Evolutionary conservation across 2,797 vertebrate species (phyloP).

Genomic region (Phalanger gymnotis): DNA sequence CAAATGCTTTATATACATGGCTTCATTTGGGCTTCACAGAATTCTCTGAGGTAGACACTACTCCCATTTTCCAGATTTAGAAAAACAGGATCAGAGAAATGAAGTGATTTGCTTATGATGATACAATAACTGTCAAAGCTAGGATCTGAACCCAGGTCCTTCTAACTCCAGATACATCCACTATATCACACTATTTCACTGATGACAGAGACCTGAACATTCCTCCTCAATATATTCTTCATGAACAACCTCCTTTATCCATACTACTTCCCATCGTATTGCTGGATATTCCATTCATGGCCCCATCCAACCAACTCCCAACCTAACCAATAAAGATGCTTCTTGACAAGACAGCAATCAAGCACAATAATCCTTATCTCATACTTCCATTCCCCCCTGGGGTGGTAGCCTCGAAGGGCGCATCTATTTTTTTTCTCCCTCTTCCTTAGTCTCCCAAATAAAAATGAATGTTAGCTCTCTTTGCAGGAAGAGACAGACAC

Average conservation of each 20-base stretch:
- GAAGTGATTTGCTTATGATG: neutral
- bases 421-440: constrained; percentile 48
- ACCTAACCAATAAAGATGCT: constrained; percentile 32
- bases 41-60: neutral
- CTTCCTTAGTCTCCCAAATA: constrained; percentile 60
- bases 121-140: neutral
- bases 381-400: constrained; percentile 41
- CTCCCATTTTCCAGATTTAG: neutral
- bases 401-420: constrained; percentile 47
- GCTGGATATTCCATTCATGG: neutral
- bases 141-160: neutral
- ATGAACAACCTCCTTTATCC: constrained; percentile 34
- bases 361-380: constrained; percentile 68
- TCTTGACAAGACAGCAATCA: constrained; percentile 49
- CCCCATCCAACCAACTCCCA: constrained; percentile 1
- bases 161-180: neutral
- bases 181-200: neutral
- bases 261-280: neutral
- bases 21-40: neutral
- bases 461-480: constrained; percentile 76
- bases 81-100: neutral
- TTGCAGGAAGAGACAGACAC: constrained; percentile 74
- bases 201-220: constrained; percentile 50
- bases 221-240: constrained; percentile 45
- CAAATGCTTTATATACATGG: neutral